Evolutionary conservation across 2,113 vertebrate genomes (phyloP).

Genomic region (Alces alces): DNA sequence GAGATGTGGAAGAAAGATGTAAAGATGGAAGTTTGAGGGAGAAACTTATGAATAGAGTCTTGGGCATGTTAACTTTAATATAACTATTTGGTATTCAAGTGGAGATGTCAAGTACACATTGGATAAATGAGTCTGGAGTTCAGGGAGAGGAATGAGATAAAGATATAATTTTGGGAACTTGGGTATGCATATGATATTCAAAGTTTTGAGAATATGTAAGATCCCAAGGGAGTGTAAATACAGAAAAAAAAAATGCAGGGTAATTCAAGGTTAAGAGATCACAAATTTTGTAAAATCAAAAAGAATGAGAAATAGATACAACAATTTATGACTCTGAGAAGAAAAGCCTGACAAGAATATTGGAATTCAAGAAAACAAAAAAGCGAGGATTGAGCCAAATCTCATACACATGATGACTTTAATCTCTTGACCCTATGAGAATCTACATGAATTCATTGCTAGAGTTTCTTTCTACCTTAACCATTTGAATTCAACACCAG

Average conservation of each 20-base stretch:
- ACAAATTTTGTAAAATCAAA: background rate
- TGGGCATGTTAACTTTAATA: background rate
- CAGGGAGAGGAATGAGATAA: background rate
- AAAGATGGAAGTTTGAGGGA: background rate
- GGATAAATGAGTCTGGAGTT: background rate
- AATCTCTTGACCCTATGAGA: background rate
- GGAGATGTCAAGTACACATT: background rate
- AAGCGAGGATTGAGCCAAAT: background rate
- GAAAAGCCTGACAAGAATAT: background rate
- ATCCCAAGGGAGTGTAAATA: background rate
- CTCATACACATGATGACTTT: background rate
- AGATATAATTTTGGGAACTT: background rate
- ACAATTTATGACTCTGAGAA: background rate
- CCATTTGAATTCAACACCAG: background rate
- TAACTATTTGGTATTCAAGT: background rate
- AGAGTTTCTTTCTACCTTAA: background rate
- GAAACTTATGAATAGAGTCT: background rate
- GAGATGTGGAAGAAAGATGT: background rate
- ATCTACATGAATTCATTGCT: background rate
- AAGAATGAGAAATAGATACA: background rate
- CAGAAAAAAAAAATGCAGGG: background rate
- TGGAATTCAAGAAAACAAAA: background rate
- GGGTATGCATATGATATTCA: background rate
- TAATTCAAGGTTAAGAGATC: background rate
- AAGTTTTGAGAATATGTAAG: background rate